Percentiles rank a stretch among this genome's conserved stretches.
Evolutionary conservation across 2,113 vertebrate genomes (phyloP).

Genomic region (Prochilodus magdalenae): DNA sequence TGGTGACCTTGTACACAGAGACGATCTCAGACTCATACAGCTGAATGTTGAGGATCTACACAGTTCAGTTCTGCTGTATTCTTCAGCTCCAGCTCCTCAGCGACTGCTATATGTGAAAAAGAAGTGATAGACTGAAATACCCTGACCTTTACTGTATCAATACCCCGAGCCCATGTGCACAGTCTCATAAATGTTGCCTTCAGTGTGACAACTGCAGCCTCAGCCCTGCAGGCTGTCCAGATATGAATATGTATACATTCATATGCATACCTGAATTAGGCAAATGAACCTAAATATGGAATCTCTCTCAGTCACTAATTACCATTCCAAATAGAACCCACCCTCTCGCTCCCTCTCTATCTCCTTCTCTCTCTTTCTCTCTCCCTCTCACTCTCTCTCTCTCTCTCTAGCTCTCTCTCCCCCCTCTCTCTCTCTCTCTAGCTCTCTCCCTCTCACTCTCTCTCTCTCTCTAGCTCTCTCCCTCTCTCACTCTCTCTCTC

Average conservation of each 20-base stretch:
- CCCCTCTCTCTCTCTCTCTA: background rate
- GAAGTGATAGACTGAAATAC: too few species aligned
- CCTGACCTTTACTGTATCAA: background rate
- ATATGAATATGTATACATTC: constrained; percentile 8
- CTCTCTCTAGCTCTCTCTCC: background rate
- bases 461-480: background rate
- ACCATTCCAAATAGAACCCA: constrained; percentile 21
- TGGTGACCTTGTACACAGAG: too few species aligned
- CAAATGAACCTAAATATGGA: constrained; percentile 16
- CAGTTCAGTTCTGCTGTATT: too few species aligned
- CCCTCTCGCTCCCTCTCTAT: constrained; percentile 1
- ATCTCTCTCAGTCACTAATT: constrained; percentile 10
- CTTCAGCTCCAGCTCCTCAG: background rate
- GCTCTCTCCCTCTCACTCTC: background rate
- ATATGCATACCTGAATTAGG: constrained; percentile 23
- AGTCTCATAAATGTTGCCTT: background rate
- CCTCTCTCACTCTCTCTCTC: background rate
- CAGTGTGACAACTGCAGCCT: background rate
- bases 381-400: constrained; percentile 10
- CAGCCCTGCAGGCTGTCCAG: background rate
- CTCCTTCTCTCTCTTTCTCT: background rate
- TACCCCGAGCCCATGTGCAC: background rate
- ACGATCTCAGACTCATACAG: too few species aligned
- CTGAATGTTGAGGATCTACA: too few species aligned
- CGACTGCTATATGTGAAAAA: too few species aligned